phyloP scores from a whole-genome alignment of 23 tunicate genomes.

The Styela plicata region DNA sequence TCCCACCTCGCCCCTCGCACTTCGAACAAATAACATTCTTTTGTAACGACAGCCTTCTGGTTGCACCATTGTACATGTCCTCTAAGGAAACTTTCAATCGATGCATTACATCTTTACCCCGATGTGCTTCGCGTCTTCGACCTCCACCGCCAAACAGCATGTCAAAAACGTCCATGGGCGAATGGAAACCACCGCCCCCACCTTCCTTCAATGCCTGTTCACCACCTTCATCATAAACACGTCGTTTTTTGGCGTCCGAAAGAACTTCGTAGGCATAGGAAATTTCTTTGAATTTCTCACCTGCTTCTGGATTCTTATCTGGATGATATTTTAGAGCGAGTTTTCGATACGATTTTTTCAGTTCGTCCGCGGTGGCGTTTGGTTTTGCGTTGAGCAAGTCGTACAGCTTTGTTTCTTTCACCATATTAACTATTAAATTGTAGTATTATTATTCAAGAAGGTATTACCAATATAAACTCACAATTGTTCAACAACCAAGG shows the following conservation, averaged over 20 bases:
- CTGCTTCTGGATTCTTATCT: constrained; percentile 24
- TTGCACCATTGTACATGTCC: constrained; percentile 96
- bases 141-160: constrained; percentile 99
- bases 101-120: constrained; percentile 95
- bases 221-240: constrained; percentile 91
- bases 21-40: constrained; percentile 81
- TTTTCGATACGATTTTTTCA: constrained; percentile 30
- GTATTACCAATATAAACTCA: background rate
- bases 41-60: constrained; percentile 68
- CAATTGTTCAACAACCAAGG: too few relatives aligned
- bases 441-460: too few relatives aligned
- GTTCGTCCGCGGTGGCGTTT: background rate
- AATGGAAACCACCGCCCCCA: constrained; percentile 57
- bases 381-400: constrained; percentile 3
- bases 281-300: constrained; percentile 82
- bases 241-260: constrained; percentile 75
- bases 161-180: constrained; percentile 85
- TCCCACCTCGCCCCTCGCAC: constrained; percentile 93
- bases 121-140: constrained; percentile 52
- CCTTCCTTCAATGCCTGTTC: constrained; percentile 96
- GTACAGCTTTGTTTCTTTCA: constrained; percentile 34
- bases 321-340: constrained; percentile 32
- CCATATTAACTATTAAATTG: constrained; percentile 10
- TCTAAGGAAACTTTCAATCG: constrained; percentile 78
- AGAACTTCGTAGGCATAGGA: constrained; percentile 94